Evolutionary conservation across 2,888 invertebrate species (phyloP), one percentile per base, ranked within the genome.

Genomic region (Trypoxylon attenuatum): DNA sequence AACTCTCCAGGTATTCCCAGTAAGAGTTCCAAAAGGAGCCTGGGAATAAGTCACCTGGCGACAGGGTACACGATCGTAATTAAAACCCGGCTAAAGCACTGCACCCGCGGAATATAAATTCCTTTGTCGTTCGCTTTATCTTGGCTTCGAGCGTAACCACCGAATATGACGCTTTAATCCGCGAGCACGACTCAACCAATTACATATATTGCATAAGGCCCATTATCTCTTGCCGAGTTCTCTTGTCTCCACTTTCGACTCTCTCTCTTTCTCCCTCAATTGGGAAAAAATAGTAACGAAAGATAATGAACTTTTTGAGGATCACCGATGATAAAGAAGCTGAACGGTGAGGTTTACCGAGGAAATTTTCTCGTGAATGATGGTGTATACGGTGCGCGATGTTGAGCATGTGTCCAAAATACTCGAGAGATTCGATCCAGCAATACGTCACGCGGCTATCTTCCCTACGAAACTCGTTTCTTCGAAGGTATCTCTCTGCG

Each of bases 1-100:
- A 92, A 57, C 90, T 89, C 56, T 90, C 88, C 83, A 91, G 88
- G 82, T 90, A 93, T 81, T 91, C 91, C 69, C 91, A 91, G 82
- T 92, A 92, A 42, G 91, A 90, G 75, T 90, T 90, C 91, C 92
- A 90, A 78, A 92, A 88, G 80, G 91, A 90, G 66, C 90, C 90
- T 76, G 90, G 90, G 80, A 93, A 92, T 81, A 92, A 87, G 78
- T 91, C 91, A 80, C 85, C 86, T 86, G 83, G 54, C 38, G 61
- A 69, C 68, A 74, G 46, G 29, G 43, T 22, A 43, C 47, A 29
- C 43, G 19, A 51, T 43, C 38, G 27, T 38, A 63, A 70, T 73
- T 73, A 70, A 60, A 27, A 19, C 23, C 54, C 21, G 1, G 25
- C 5, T 38, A 50, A 38, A 38, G 13, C 22, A 38, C 13, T 38